Evolutionary conservation across 2,888 invertebrate species (phyloP).

Genomic region (Rhogogaster chlorosoma): DNA sequence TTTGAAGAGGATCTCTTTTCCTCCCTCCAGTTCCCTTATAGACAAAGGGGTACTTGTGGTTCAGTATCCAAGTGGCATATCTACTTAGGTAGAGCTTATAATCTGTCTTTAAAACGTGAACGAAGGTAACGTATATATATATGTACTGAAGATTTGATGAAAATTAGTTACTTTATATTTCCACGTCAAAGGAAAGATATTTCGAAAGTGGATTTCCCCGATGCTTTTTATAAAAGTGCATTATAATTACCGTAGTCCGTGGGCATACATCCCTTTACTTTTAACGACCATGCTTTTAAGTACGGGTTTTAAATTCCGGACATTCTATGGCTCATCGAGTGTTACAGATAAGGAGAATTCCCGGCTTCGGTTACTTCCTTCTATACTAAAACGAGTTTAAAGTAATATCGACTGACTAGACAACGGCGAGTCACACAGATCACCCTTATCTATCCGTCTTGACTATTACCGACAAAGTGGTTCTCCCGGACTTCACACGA

Average conservation of each 20-base stretch:
- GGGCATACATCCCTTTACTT: neutral
- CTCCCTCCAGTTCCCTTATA: neutral
- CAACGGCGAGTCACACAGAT: neutral
- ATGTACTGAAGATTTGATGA: neutral
- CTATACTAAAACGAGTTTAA: slow-evolving; percentile 3
- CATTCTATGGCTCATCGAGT: slow-evolving; percentile 32
- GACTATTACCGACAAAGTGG: slow-evolving; percentile 30
- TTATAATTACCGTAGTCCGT: slow-evolving; percentile 22
- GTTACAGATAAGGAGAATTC: slow-evolving; percentile 23
- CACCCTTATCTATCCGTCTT: neutral
- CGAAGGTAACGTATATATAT: too few relatives aligned
- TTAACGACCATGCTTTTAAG: slow-evolving; percentile 31
- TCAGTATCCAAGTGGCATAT: neutral
- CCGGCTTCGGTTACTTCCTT: slow-evolving; percentile 57
- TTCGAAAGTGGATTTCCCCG: slow-evolving; percentile 7
- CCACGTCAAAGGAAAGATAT: neutral
- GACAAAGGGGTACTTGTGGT: neutral
- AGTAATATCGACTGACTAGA: slow-evolving; percentile 31
- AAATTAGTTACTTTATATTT: neutral
- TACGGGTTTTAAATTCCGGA: slow-evolving; percentile 34
- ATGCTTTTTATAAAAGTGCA: slow-evolving; percentile 17
- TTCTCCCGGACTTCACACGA: neutral
- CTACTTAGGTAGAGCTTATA: neutral
- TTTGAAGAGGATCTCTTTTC: neutral
- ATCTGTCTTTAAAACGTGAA: neutral